Conservation (phyloP, 2,888 invertebrate species). For the Didymodactylos carnosus region DNA sequence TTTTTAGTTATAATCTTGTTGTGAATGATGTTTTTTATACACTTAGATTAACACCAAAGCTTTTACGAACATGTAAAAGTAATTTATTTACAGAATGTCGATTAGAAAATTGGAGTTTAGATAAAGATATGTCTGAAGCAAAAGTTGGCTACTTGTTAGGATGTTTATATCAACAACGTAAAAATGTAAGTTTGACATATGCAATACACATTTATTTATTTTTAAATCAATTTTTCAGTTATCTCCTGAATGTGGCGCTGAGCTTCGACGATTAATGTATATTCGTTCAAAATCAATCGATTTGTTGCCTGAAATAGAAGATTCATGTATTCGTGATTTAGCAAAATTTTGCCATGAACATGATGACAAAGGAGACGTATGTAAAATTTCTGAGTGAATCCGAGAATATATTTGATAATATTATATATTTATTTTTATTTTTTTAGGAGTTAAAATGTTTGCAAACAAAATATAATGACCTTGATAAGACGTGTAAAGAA, state of each 20-base stretch:
- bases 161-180: conserved; percentile 8
- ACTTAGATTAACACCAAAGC: conserved; percentile 25
- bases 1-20: neutral
- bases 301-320: conserved; percentile 77
- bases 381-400: neutral
- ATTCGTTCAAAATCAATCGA: conserved; percentile 76
- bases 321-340: conserved; percentile 64
- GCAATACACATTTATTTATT: neutral
- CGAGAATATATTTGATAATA: neutral
- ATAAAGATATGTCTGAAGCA: neutral
- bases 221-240: neutral
- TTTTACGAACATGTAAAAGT: neutral
- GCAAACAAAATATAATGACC: conserved; percentile 45
- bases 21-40: too few relatives aligned
- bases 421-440: neutral
- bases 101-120: neutral
- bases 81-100: neutral
- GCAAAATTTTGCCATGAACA: conserved; percentile 61
- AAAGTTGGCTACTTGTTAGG: conserved; percentile 42
- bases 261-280: conserved; percentile 73
- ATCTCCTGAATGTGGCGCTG: conserved; percentile 38
- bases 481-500: conserved; percentile 44
- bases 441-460: conserved; percentile 63
- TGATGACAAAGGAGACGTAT: conserved; percentile 50
- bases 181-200: conserved; percentile 13